These are phyloP conservation scores for Platynereis dumerilii DNA, from an alignment of 2,888 invertebrate species.

Conservation along the genomic window DNA sequence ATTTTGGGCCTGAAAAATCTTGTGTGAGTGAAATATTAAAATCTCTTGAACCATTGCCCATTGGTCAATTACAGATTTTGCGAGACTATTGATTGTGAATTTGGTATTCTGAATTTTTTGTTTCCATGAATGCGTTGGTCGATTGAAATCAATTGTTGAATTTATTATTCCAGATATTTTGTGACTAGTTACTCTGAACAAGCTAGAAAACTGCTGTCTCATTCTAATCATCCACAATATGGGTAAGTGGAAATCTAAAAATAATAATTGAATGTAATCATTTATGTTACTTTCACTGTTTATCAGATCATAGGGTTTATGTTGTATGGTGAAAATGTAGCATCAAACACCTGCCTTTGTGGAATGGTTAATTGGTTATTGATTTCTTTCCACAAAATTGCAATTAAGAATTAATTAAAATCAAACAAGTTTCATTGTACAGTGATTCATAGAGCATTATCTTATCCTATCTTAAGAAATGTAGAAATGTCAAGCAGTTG, in stretches of 20 bases:
- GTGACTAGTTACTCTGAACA: slow-evolving; percentile 80
- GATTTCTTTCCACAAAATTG: no score
- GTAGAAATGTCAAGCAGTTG: no score
- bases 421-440: no score
- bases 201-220: slow-evolving; percentile 82
- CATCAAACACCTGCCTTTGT: no score
- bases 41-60: no score
- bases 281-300: no score
- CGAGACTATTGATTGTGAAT: neutral
- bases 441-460: no score
- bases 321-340: no score
- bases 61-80: neutral
- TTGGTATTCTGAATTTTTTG: neutral
- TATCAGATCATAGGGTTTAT: no score
- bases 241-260: slow-evolving; percentile 81
- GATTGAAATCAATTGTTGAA: neutral
- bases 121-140: neutral
- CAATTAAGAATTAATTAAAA: no score
- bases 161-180: slow-evolving; percentile 70
- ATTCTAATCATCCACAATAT: slow-evolving; percentile 86
- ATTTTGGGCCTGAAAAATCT: slow-evolving; percentile 90
- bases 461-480: no score
- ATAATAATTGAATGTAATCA: neutral
- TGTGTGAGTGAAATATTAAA: slow-evolving; percentile 70
- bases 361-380: no score